phyloP scores from a whole-genome alignment of 1,140 invertebrate genomes.

The Drosophila eugracilis region DNA sequence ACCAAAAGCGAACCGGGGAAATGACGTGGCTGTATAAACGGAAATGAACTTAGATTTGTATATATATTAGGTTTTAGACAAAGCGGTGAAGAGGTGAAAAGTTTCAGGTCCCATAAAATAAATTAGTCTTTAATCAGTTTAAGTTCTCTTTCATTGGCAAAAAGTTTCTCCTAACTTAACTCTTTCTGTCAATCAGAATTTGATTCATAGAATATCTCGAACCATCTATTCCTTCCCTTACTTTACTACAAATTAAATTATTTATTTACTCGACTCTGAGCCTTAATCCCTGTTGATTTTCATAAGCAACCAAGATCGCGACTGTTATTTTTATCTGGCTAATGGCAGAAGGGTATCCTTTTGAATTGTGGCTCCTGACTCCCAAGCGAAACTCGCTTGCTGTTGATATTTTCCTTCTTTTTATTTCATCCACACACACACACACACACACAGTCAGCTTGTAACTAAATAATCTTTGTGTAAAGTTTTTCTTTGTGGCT shows the following conservation, averaged over 20 bases:
- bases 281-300: not conserved
- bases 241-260: no score
- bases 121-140: no score
- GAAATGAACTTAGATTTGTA: not conserved
- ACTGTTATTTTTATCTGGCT: not conserved
- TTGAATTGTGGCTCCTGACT: not conserved
- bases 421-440: not conserved
- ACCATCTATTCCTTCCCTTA: no score
- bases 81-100: not conserved
- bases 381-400: conserved; percentile 8
- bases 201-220: no score
- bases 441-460: conserved; percentile 12
- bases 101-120: not conserved
- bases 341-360: conserved; percentile 5
- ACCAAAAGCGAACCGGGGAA: not conserved
- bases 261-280: not conserved
- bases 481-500: conserved; percentile 65
- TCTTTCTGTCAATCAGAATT: no score
- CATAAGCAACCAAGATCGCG: not conserved
- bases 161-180: no score
- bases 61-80: not conserved
- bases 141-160: no score
- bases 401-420: conserved; percentile 1
- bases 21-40: not conserved
- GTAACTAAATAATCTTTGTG: conserved; percentile 69